These are phyloP conservation scores for Molorchus minor DNA, from an alignment of 2,888 invertebrate genomes.

Conservation along the genomic window DNA sequence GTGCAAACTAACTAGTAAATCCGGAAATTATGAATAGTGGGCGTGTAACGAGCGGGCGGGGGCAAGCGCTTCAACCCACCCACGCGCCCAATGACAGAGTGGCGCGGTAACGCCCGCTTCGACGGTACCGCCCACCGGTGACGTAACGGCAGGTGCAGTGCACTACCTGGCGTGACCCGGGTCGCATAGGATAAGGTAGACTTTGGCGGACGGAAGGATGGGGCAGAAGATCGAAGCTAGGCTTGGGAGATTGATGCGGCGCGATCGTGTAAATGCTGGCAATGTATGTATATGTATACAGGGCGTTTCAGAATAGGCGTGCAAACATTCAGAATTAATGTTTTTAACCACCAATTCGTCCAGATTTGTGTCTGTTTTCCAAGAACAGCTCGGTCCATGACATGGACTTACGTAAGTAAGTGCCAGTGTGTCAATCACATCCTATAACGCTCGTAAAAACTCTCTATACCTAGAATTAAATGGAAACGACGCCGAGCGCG, in stretches of 20 bases:
- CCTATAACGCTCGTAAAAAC: too few relatives aligned
- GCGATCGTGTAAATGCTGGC: neutral
- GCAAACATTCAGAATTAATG: too few relatives aligned
- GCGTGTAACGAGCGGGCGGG: slow-evolving; percentile 44
- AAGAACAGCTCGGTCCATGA: too few relatives aligned
- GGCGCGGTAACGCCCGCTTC: slow-evolving; percentile 50
- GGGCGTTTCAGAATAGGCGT: too few relatives aligned
- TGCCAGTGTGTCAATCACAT: too few relatives aligned
- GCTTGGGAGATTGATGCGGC: neutral
- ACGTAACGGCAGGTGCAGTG: slow-evolving; percentile 55
- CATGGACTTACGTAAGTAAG: too few relatives aligned
- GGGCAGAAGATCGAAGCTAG: neutral
- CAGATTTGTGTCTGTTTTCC: too few relatives aligned
- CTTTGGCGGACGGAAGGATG: slow-evolving; percentile 1
- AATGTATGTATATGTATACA: too few relatives aligned
- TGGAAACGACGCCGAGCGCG: too few relatives aligned
- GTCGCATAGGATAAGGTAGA: too few relatives aligned
- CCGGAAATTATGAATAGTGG: slow-evolving; percentile 29
- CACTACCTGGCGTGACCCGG: slow-evolving; percentile 45
- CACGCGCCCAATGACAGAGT: slow-evolving; percentile 54
- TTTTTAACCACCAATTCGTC: too few relatives aligned
- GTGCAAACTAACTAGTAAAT: slow-evolving; percentile 26
- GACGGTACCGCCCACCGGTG: slow-evolving; percentile 47
- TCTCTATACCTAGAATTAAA: too few relatives aligned
- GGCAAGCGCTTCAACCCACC: slow-evolving; percentile 50